phyloP scores from a whole-genome alignment of 2,113 vertebrate species.

The Hassar affinis region DNA sequence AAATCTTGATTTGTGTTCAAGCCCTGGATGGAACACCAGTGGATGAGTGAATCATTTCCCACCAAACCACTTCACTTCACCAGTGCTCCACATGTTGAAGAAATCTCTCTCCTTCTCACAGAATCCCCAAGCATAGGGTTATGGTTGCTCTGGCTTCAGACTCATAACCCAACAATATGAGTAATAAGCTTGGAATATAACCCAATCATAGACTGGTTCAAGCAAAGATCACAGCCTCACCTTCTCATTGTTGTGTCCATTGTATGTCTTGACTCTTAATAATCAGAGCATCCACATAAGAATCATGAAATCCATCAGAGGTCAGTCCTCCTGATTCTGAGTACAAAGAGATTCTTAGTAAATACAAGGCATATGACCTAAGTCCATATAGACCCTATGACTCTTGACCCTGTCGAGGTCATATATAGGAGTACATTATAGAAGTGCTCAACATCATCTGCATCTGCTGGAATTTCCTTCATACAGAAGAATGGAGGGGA shows the following conservation, averaged over 20 bases:
- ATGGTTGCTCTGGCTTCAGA: neutral
- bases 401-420: neutral
- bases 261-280: neutral
- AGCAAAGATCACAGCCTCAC: neutral
- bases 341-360: neutral
- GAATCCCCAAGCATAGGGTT: neutral
- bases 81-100: neutral
- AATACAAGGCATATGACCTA: neutral
- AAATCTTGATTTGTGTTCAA: neutral
- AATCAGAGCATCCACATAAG: neutral
- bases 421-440: neutral
- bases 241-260: neutral
- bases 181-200: slow-evolving; percentile 5
- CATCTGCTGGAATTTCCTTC: neutral
- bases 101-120: neutral
- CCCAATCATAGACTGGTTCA: neutral
- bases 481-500: neutral
- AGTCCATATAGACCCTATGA: neutral
- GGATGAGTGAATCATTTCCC: neutral
- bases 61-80: neutral
- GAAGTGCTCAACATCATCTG: neutral
- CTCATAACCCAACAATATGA: neutral
- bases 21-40: neutral
- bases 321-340: neutral
- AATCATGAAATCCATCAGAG: neutral